These are phyloP conservation scores for Thamnophis sirtalis DNA, from an alignment of 2,113 vertebrate species.

Conservation along the genomic window DNA sequence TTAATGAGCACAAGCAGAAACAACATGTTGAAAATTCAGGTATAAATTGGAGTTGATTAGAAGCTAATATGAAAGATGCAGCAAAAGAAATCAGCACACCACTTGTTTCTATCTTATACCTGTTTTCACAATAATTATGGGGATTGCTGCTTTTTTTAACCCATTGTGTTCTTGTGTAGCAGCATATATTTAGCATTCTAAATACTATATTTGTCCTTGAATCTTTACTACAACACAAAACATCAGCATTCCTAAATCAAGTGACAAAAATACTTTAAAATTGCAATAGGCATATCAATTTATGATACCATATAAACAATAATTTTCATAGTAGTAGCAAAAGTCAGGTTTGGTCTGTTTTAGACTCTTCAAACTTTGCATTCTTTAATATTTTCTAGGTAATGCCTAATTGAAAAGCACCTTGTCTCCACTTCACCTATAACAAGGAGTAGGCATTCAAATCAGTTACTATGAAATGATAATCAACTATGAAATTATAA, in stretches of 20 bases:
- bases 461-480: not conserved
- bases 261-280: not conserved
- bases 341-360: not conserved
- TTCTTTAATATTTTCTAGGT: not conserved
- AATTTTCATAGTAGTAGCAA: not conserved
- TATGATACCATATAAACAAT: not conserved
- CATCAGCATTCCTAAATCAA: not conserved
- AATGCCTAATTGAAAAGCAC: too few species aligned
- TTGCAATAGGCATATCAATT: not conserved
- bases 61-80: not conserved
- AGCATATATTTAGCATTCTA: not conserved
- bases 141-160: not conserved
- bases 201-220: not conserved
- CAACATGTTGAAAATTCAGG: not conserved
- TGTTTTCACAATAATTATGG: not conserved
- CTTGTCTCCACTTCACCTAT: not conserved
- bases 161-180: not conserved
- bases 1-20: not conserved
- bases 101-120: not conserved
- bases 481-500: not conserved
- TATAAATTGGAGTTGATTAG: not conserved
- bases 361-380: too few species aligned
- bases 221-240: not conserved
- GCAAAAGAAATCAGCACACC: fast-evolving
- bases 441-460: not conserved